A percentile compares a stretch with the other conserved stretches of the same genome.
Conservation (phyloP, 2,797 vertebrate genomes). For the Craterocephalus amniculus region DNA sequence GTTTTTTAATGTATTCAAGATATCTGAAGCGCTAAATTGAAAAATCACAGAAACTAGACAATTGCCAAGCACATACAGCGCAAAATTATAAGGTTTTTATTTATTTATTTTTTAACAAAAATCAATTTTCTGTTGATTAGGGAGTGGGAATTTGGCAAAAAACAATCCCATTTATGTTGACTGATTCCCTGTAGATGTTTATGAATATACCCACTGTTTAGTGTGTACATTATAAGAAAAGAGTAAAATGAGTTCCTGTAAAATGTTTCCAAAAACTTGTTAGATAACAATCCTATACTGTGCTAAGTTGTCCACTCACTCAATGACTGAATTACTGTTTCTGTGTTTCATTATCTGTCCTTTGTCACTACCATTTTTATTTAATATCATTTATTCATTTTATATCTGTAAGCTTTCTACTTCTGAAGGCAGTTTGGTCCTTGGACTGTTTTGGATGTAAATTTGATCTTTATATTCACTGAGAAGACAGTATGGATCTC, state of each 20-base stretch:
- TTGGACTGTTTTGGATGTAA: slow-evolving; percentile 38
- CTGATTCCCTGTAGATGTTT: slow-evolving; percentile 11
- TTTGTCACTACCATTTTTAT: not conserved
- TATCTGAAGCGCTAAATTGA: slow-evolving; percentile 47
- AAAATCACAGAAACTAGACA: slow-evolving; percentile 45
- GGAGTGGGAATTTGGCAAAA: slow-evolving; percentile 24
- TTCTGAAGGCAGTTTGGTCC: slow-evolving; percentile 52
- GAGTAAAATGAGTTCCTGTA: not conserved
- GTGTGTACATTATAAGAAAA: not conserved
- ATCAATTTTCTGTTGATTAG: slow-evolving; percentile 32
- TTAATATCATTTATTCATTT: not conserved
- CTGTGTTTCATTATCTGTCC: not conserved
- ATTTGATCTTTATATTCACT: slow-evolving; percentile 59
- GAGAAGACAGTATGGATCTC: slow-evolving; percentile 58
- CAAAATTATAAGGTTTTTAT: not conserved
- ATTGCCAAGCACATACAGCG: slow-evolving; percentile 23
- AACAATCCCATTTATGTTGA: slow-evolving; percentile 23
- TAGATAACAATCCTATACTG: not conserved
- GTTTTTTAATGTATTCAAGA: slow-evolving; percentile 4
- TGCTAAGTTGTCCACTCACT: not conserved
- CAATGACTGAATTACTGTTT: slow-evolving; percentile 5
- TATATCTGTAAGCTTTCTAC: slow-evolving; percentile 43
- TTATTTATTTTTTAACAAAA: slow-evolving; percentile 19
- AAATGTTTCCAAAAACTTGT: not conserved
- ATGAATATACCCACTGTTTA: slow-evolving; percentile 1